These are phyloP conservation scores for Andrena chrysosceles DNA, from an alignment of 2,888 invertebrate genomes.

Conservation along the genomic window DNA sequence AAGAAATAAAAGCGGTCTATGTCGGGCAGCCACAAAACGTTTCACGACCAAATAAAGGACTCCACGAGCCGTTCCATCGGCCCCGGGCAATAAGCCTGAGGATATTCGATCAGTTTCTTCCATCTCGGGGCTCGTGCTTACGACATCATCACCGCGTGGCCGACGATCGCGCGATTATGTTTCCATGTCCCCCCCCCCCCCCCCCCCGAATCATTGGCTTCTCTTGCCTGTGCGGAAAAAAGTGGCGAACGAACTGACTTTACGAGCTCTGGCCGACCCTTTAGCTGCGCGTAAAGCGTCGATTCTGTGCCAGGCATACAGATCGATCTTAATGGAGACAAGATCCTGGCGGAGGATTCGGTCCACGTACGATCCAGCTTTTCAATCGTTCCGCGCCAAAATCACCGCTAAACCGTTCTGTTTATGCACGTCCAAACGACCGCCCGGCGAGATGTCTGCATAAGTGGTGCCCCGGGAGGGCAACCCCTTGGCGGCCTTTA, in stretches of 20 bases:
- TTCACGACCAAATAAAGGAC: constrained; percentile 46
- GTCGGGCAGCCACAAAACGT: background rate
- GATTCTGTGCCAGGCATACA: constrained; percentile 35
- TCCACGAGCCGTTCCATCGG: constrained; percentile 20
- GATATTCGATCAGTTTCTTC: constrained; percentile 37
- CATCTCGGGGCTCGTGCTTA: constrained; percentile 4
- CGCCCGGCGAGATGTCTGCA: background rate
- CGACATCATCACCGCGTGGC: background rate
- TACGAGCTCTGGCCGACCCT: constrained; percentile 25
- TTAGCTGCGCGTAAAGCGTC: constrained; percentile 24
- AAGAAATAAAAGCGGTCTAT: constrained; percentile 37
- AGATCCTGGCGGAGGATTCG: constrained; percentile 36
- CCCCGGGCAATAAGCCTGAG: constrained; percentile 27
- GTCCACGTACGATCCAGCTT: constrained; percentile 50
- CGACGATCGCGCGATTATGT: constrained; percentile 33
- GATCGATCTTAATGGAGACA: constrained; percentile 29
- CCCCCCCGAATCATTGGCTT: background rate
- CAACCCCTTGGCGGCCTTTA: background rate
- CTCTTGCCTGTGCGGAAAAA: background rate
- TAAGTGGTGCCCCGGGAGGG: background rate
- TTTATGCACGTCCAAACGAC: constrained; percentile 36
- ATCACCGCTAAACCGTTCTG: constrained; percentile 21
- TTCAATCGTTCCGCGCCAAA: constrained; percentile 55
- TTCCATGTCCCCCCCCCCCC: constrained; percentile 13
- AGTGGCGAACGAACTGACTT: background rate